Base-by-base conservation (phyloP, 2,113 vertebrate genomes). In the Atractosteus spatula region DNA sequence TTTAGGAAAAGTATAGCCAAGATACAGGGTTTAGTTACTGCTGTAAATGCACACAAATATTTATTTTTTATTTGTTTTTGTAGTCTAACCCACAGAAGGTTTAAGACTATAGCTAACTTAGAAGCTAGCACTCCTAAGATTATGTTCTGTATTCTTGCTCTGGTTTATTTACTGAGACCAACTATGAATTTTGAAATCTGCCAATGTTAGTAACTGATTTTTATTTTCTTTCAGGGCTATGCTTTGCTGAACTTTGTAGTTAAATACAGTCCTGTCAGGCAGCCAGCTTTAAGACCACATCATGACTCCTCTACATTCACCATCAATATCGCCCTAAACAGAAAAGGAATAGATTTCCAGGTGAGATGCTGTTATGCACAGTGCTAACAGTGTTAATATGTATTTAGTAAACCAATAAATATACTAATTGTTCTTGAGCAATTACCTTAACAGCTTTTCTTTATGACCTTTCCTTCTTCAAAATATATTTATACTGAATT, bases 301-400 rank as follows among this genome's bases (percentile, higher is more conserved):
- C 97, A 99, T 0, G 97, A 99, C 68, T 93, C 97, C n/a, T 99
- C 97, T 12, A 99, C 97, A 0, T 98, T 99, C 86, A 98, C 97
- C 0, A 99, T 99, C 81, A 99, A 99, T 81, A 95, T 99, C 0
- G 97, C 97, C 4, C 95, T 99, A 68, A 99, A 99, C 83, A 95
- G 87, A 75, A 95, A 97, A 80, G 94, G 95, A 81, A 83, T 75
- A 68, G 97, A 99, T 80, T 99, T 97, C 74, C 91, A 95, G 91
- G 97, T 95, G 83, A 78, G 78, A 74, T 56, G 3, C n/a, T n/a
- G 13, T 55, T 55, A 29, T 73, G 14, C 7, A 59, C 41, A 29
- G 12, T 11, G n/a, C 42, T 51, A 10, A 7, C 5, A 51, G 0
- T 51, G 47, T 51, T 51, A 51, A 51, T 51, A 51, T 51, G 5